Evolutionary conservation across 2,888 invertebrate genomes (phyloP), one percentile per base, ranked within the genome.

Genomic region (Thera britannica): DNA sequence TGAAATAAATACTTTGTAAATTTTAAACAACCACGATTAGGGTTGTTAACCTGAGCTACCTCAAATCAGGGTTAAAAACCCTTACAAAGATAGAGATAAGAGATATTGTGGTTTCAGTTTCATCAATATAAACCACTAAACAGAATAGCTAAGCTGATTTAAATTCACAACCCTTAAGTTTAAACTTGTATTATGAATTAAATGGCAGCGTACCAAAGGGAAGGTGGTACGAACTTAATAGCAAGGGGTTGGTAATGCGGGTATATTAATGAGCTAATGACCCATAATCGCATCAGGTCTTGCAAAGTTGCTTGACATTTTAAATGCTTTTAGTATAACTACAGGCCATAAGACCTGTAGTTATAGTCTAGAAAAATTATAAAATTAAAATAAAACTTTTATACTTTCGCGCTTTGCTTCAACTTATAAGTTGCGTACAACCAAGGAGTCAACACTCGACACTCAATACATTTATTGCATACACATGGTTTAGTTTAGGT

Each of bases 191-290:
- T 62, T 69, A 62, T 72, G 62, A 67, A 72, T 58, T 72, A 67
- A 64, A 62, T 61, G 61, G 55, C 55, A 9, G 23, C 48, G 68
- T 77, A 73, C 77, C 75, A 70, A 55, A 64, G 64, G 7, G 62
- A 52, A 68, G 71, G 59, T 70, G 76, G 74, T 65, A 70, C 77
- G 70, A 64, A 48, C 59, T 67, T 67, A 67, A 71, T 67, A 62
- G 70, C 12, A n/a, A 12, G 52, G 41, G 52, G 35, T 49, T 48
- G 57, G 62, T 68, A 70, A 66, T 44, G 44, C 49, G 62, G 64
- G 56, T 12, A 36, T 64, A 61, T 71, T 72, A 71, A 72, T 66
- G 67, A 61, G 49, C 61, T 72, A 71, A 71, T 75, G 71, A 71
- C 68, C 60, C 12, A 44, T 64, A 63, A 67, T 61, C 58, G 62